Evolutionary conservation across 2,797 vertebrate genomes (phyloP), one percentile per base, ranked within the genome.

Genomic region (Sebastes taczanowskii): DNA sequence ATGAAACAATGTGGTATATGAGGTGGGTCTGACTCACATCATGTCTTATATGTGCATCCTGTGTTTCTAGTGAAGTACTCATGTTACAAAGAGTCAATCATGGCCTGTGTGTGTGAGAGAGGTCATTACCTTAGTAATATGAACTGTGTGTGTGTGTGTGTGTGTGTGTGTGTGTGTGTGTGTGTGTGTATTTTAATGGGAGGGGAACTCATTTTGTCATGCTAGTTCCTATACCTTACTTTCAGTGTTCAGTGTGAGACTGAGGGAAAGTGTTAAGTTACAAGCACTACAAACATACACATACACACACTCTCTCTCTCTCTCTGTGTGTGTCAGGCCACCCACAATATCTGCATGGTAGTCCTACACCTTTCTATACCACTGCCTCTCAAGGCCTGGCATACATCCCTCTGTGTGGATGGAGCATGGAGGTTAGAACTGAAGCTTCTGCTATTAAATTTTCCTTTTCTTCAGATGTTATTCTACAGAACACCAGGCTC

Each of bases 381-480:
- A 18, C 74, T 25, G 58, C 71, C 64, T 85, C 76, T 71, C 46
- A 8, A 25, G 56, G 68, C 49, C 78, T 79, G 76, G 67, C 79
- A 79, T 38, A 32, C 20, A 7, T 30, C 20, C 25, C 56, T 81
- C 68, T 67, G 52, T 55, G 42, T 42, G 65, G 62, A 72, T 4
- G 16, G 55, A 82, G 61, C 38, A 22, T 59, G 25, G 56, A 80
- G 74, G 77, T 32, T 78, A 61, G 65, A 70, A 68, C 80, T 9
- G 56, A 82, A 38, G 69, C 46, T 73, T 69, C 55, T 62, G 73
- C 79, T 78, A 69, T 89, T 87, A 81, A 46, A 59, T 77, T 86
- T 91, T 90, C 82, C 68, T 71, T 87, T 77, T 82, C 76, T 86
- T 81, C 42, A 84, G 82, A 88, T 89, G 86, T 92, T 91, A 81